Evolutionary conservation across 2,113 vertebrate species (phyloP), one percentile per base, ranked within the genome.

Genomic region (Patagioenas fasciata): DNA sequence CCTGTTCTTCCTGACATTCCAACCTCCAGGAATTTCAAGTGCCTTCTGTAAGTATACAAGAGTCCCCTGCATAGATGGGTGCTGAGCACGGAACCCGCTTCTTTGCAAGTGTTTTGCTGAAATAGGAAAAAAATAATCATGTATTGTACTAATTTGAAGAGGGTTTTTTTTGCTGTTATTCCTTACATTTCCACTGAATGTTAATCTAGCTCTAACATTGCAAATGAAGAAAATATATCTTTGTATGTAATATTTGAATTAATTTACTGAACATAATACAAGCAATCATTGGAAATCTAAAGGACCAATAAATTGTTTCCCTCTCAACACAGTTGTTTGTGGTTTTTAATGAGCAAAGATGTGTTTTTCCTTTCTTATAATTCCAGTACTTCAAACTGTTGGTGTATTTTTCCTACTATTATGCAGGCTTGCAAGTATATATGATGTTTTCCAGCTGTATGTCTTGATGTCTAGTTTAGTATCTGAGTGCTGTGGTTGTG

Each of bases 291-390:
- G 80, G 72, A 94, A 94, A 89, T 56, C 24, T 77, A 31, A 81
- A 81, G 75, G 72, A 96, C 81, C 72, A 97, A 97, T 96, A 96
- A 97, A 93, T 20, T 53, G 18, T 80, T 57, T 34, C 36, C 24
- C 50, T 64, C 80, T 69, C 12, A 23, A 38, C 21, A 67, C 20
- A 47, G 11, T 48, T 91, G 61, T 92, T 9, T 61, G 72, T 89
- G 62, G 10, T 81, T 85, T 88, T 85, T 88, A 69, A 91, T 50
- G 54, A 57, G 7, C 13, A 36, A 57, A 74, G 34, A 40, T 69
- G 0, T 7, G 0, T 58, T 90, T 89, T 58, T 16, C 31, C 25
- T 73, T 64, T 79, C 20, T 13, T 56, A 4, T 4, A 9, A 28
- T 48, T 91, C 17, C 32, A 40, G 15, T 77, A 5, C 16, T 44